Evolutionary conservation across 2,113 vertebrate species (phyloP).

Genomic region (Empidonax alnorum): DNA sequence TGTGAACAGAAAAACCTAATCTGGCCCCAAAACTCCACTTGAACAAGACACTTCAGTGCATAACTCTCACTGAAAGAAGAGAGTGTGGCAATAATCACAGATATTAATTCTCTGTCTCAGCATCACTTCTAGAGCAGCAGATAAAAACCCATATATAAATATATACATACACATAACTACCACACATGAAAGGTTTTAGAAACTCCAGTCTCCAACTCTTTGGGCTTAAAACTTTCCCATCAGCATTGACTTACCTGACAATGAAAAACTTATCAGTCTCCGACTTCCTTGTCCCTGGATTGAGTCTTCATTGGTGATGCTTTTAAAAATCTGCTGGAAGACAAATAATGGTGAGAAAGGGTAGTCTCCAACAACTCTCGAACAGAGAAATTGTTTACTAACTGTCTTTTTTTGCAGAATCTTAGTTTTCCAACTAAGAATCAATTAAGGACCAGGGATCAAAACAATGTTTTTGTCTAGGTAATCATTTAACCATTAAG

Average conservation of each 20-base stretch:
- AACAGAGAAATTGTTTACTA: neutral
- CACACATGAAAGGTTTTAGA: neutral
- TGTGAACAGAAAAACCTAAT: neutral
- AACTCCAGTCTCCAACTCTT: neutral
- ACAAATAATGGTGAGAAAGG: slow-evolving; percentile 33
- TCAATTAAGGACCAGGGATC: slow-evolving; percentile 33
- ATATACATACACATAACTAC: neutral
- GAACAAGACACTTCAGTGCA: neutral
- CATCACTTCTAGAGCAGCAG: neutral
- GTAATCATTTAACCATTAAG: neutral
- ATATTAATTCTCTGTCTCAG: neutral
- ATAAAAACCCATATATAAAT: neutral
- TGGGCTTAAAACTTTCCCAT: neutral
- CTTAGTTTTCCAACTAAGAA: slow-evolving; percentile 5
- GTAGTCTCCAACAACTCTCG: neutral
- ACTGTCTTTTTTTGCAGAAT: neutral
- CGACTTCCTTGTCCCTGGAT: slow-evolving; percentile 85
- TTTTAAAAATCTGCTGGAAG: slow-evolving; percentile 87
- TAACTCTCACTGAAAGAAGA: neutral
- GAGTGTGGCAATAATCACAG: neutral
- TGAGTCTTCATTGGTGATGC: slow-evolving; percentile 85
- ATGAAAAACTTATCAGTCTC: slow-evolving; percentile 93
- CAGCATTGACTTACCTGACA: slow-evolving; percentile 84
- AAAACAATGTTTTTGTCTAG: slow-evolving; percentile 15
- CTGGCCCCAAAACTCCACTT: neutral